These are phyloP conservation scores for Rutilus rutilus DNA, from an alignment of 2,113 vertebrate genomes.

Conservation along the genomic window DNA sequence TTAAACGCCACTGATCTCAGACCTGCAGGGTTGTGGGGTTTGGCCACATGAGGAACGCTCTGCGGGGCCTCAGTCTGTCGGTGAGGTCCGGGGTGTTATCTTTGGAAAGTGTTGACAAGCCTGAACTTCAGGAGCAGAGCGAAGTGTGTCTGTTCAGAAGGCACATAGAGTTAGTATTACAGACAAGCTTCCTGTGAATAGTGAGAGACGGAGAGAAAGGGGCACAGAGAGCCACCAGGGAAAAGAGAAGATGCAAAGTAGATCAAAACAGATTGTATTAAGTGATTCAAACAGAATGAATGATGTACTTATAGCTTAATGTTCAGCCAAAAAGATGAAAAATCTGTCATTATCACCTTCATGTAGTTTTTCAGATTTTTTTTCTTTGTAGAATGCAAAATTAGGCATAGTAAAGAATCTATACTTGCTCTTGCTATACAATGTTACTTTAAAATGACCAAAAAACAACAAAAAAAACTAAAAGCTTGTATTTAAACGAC, in stretches of 20 bases:
- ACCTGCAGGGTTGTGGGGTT: slow-evolving; percentile 20
- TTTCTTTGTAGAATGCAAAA: background rate
- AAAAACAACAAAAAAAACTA: background rate
- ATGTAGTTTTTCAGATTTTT: background rate
- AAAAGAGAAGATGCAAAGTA: slow-evolving; percentile 23
- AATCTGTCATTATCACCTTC: background rate
- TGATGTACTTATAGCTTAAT: background rate
- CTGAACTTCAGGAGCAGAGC: slow-evolving; percentile 77
- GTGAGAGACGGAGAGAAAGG: slow-evolving; percentile 49
- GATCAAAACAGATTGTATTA: slow-evolving; percentile 14
- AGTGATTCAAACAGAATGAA: background rate
- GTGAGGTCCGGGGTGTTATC: slow-evolving; percentile 80
- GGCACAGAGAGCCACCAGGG: background rate
- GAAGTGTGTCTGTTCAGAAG: slow-evolving; percentile 75
- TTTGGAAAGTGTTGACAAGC: slow-evolving; percentile 86
- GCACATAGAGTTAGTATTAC: slow-evolving; percentile 56
- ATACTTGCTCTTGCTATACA: background rate
- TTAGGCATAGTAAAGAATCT: background rate
- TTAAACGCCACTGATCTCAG: slow-evolving; percentile 26
- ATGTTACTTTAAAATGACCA: background rate
- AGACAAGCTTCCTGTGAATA: slow-evolving; percentile 55
- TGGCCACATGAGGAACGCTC: slow-evolving; percentile 27
- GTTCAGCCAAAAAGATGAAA: background rate
- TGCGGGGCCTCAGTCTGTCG: slow-evolving; percentile 75
- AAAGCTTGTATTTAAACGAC: background rate